A percentile compares a stretch with the other conserved stretches of the same genome.
Evolutionary conservation across 2,797 vertebrate genomes (phyloP).

Genomic region (Phyllotis vaccarum): DNA sequence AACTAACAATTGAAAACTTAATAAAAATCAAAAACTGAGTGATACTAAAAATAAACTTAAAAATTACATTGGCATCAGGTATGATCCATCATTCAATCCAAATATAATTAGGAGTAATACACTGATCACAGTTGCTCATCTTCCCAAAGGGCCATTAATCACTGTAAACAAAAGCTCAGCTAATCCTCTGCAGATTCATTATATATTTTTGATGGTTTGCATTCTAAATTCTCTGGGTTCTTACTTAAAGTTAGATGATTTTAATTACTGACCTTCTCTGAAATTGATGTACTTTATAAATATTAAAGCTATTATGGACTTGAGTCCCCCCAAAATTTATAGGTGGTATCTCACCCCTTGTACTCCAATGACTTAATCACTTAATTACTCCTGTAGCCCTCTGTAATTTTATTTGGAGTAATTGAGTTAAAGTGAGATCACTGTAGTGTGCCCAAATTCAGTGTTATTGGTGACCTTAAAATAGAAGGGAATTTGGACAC

Average conservation of each 20-base stretch:
- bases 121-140: conserved; percentile 12
- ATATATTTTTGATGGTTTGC: conserved; percentile 33
- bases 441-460: background rate
- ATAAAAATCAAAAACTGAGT: background rate
- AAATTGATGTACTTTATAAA: conserved; percentile 39
- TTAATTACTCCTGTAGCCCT: no score
- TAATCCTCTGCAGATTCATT: conserved; percentile 43
- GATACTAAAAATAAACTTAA: conserved; percentile 33
- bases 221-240: conserved; percentile 52
- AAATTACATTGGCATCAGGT: background rate
- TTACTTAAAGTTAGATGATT: conserved; percentile 34
- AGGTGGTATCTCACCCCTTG: background rate
- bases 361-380: background rate
- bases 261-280: conserved; percentile 14
- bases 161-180: conserved; percentile 44
- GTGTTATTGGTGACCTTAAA: background rate
- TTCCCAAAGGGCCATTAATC: conserved; percentile 14
- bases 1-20: conserved; percentile 17
- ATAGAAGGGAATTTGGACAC: background rate
- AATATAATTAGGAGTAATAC: conserved; percentile 39
- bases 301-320: background rate
- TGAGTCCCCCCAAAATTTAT: conserved; percentile 1
- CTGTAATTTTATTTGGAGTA: conserved; percentile 42
- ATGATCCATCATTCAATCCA: conserved; percentile 10
- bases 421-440: conserved; percentile 50